Evolutionary conservation across 2,888 invertebrate genomes (phyloP).

Genomic region (Parochlus steinenii): DNA sequence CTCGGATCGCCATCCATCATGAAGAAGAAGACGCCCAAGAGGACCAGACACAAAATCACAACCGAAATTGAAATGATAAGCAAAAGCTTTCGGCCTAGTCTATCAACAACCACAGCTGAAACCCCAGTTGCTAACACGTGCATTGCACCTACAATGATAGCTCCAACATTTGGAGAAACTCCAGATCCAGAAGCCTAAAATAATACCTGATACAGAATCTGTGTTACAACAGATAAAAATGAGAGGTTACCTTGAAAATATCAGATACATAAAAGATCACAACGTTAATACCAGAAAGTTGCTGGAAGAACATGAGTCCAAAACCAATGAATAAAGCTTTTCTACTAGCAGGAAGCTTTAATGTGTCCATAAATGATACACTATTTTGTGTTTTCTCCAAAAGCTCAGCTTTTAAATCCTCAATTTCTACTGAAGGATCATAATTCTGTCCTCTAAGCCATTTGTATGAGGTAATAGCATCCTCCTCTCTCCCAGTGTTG

Average conservation of each 20-base stretch:
- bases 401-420: slow-evolving; percentile 38
- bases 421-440: slow-evolving; percentile 47
- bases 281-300: slow-evolving; percentile 68
- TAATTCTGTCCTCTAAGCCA: slow-evolving; percentile 58
- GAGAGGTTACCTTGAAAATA: slow-evolving; percentile 53
- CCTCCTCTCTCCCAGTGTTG: slow-evolving; percentile 41
- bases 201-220: slow-evolving; percentile 7
- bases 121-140: slow-evolving; percentile 36
- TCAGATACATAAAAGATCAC: slow-evolving; percentile 61
- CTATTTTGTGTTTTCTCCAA: slow-evolving; percentile 34
- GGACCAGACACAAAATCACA: slow-evolving; percentile 50
- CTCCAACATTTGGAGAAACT: slow-evolving; percentile 38
- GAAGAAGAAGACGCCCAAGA: slow-evolving; percentile 53
- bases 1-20: slow-evolving; percentile 22
- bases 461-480: slow-evolving; percentile 50
- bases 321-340: slow-evolving; percentile 55
- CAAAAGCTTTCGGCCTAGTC: slow-evolving; percentile 40
- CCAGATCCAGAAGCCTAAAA: slow-evolving; percentile 24
- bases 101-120: slow-evolving; percentile 39
- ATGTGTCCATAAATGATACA: slow-evolving; percentile 37
- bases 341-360: slow-evolving; percentile 39
- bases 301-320: slow-evolving; percentile 79
- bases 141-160: slow-evolving; percentile 38
- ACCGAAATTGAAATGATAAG: slow-evolving; percentile 41
- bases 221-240: not conserved